Base-by-base conservation (phyloP, 2,113 vertebrate genomes). In the Okapia johnstoni region DNA sequence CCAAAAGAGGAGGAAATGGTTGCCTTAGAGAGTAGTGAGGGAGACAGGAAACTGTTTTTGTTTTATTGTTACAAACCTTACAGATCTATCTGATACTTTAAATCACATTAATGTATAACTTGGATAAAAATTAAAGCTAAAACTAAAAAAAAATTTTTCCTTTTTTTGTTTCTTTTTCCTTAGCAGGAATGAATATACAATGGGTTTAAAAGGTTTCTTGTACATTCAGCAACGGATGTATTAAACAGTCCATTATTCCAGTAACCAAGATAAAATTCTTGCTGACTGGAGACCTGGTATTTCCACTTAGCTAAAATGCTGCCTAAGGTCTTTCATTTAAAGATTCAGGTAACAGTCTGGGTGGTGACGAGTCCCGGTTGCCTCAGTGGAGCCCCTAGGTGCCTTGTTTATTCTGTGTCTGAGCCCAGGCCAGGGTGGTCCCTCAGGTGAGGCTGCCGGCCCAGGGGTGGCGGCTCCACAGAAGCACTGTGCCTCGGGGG, bases 171-270 rank as follows among this genome's bases (percentile, higher is more conserved):
- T 73, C 73, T 83, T 60, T 58, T 57, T 73, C 66, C 66, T 83
- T 89, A 76, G 85, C 61, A 48, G 55, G 9, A 90, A 73, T 83
- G 84, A 79, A 28, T 48, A 50, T 76, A 10, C 61, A 46, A 13
- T n/a, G 46, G 23, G 73, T 36, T 73, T 85, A 86, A 94, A 96
- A 96, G 80, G 61, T 23, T 93, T 93, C 94, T 50, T 90, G 73
- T 85, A 43, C 76, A 77, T 11, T 90, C 96, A 92, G 96, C 94
- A 84, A 17, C 2, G 2, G 57, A 7, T 63, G 10, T 52, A 77
- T 93, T 89, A 70, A 84, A n/a, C 50, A n/a, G 76, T 36, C 87
- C 70, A 30, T 86, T 57, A 93, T 61, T 19, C 52, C 60, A 33
- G 86, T 61, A 85, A 84, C 61, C 36, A 92, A 94, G 79, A 90